Evolutionary conservation across 2,888 invertebrate species (phyloP).

Genomic region (Pollenia labialis): DNA sequence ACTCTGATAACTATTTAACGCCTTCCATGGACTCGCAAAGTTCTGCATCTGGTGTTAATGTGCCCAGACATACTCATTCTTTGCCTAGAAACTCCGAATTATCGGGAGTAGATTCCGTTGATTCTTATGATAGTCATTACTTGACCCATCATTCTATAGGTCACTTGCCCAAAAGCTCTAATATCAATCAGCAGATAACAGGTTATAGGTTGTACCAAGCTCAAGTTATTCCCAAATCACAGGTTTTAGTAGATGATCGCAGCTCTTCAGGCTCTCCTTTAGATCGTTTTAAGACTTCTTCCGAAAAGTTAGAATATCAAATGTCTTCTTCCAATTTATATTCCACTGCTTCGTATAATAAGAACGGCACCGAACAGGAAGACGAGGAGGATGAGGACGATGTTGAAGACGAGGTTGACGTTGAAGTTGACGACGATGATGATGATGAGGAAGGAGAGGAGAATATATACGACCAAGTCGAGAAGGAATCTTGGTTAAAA

Average conservation of each 20-base stretch:
- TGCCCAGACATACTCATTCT: constrained; percentile 79
- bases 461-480: constrained; percentile 82
- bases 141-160: constrained; percentile 82
- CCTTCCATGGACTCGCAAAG: constrained; percentile 82
- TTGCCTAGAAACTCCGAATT: constrained; percentile 83
- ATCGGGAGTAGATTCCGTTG: constrained; percentile 83
- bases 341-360: constrained; percentile 83
- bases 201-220: constrained; percentile 52
- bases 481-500: constrained; percentile 88
- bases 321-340: constrained; percentile 86
- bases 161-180: constrained; percentile 74
- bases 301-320: constrained; percentile 86
- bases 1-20: constrained; percentile 82
- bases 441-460: constrained; percentile 77
- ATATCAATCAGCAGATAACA: constrained; percentile 63
- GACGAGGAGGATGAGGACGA: constrained; percentile 77
- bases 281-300: constrained; percentile 79
- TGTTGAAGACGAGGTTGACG: constrained; percentile 74
- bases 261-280: constrained; percentile 77
- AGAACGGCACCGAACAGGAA: constrained; percentile 74
- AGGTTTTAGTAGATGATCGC: constrained; percentile 75
- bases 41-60: constrained; percentile 77
- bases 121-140: constrained; percentile 84
- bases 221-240: constrained; percentile 39
- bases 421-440: constrained; percentile 78